phyloP scores from a whole-genome alignment of 2,113 vertebrate genomes.

The Takifugu flavidus region DNA sequence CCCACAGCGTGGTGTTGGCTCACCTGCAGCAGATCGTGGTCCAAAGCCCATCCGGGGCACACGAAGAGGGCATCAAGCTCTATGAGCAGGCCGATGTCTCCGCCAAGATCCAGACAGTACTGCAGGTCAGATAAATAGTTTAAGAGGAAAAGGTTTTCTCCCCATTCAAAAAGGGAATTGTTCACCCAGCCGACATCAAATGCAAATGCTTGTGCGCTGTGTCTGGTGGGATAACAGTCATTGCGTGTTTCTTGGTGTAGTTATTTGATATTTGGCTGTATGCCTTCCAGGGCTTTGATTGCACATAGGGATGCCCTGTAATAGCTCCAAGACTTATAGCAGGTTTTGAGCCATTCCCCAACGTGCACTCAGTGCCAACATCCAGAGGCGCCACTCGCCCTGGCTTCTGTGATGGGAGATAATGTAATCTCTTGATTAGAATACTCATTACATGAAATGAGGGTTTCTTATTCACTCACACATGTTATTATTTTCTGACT shows the following conservation, averaged over 20 bases:
- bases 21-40: constrained; percentile 85
- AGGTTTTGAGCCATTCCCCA: constrained; percentile 48
- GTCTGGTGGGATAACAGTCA: no score
- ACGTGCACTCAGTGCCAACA: constrained; percentile 37
- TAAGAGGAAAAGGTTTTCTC: no score
- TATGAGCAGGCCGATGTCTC: constrained; percentile 98
- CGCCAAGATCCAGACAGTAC: constrained; percentile 94
- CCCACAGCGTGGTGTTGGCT: constrained; percentile 86
- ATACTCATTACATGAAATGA: constrained; percentile 73
- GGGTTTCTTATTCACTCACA: constrained; percentile 71
- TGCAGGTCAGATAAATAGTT: constrained; percentile 81
- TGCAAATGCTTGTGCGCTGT: no score
- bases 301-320: constrained; percentile 38
- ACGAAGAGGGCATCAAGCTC: constrained; percentile 87
- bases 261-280: constrained; percentile 13
- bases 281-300: constrained; percentile 11
- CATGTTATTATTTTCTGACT: constrained; percentile 70
- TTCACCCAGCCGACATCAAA: not conserved
- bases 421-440: constrained; percentile 77
- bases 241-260: constrained; percentile 2
- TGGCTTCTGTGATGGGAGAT: constrained; percentile 52
- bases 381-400: constrained; percentile 43
- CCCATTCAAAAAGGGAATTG: not conserved
- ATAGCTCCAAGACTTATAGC: constrained; percentile 38
- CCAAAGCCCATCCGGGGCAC: constrained; percentile 73